phyloP scores from a whole-genome alignment of 2,888 invertebrate species.

The Dolomedes plantarius region DNA sequence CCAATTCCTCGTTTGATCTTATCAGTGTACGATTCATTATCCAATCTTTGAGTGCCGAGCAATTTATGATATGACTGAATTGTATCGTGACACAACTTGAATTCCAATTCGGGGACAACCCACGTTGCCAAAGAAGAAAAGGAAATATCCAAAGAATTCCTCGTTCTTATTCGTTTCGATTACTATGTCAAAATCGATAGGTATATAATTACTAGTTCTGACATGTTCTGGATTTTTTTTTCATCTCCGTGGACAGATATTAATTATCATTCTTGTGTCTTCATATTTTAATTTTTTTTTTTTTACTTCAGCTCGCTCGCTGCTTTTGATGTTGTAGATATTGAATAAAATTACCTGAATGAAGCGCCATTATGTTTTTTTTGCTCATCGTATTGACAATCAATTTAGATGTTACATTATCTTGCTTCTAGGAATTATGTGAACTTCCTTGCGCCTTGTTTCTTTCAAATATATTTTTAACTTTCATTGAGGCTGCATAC shows the following conservation, averaged over 20 bases:
- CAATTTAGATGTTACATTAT: neutral
- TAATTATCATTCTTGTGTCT: neutral
- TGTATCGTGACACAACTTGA: neutral
- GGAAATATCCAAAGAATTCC: neutral
- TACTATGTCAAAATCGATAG: conserved; percentile 2
- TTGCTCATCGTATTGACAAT: neutral
- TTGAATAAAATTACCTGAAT: neutral
- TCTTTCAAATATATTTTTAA: too few relatives aligned
- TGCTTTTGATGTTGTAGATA: neutral
- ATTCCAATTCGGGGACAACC: neutral
- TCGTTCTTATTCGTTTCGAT: neutral
- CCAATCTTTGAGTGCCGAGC: neutral
- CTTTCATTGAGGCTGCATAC: too few relatives aligned
- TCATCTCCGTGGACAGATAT: neutral
- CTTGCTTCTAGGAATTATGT: neutral
- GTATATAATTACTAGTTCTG: conserved; percentile 5
- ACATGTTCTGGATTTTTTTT: neutral
- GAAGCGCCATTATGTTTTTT: neutral
- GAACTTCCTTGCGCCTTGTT: too few relatives aligned
- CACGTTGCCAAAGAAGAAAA: neutral
- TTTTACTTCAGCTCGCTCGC: neutral
- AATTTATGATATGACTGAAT: neutral
- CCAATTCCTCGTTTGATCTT: neutral
- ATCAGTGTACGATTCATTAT: neutral
- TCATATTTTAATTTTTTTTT: neutral